phyloP scores from a whole-genome alignment of 2,888 invertebrate species.

The Clostera curtula region DNA sequence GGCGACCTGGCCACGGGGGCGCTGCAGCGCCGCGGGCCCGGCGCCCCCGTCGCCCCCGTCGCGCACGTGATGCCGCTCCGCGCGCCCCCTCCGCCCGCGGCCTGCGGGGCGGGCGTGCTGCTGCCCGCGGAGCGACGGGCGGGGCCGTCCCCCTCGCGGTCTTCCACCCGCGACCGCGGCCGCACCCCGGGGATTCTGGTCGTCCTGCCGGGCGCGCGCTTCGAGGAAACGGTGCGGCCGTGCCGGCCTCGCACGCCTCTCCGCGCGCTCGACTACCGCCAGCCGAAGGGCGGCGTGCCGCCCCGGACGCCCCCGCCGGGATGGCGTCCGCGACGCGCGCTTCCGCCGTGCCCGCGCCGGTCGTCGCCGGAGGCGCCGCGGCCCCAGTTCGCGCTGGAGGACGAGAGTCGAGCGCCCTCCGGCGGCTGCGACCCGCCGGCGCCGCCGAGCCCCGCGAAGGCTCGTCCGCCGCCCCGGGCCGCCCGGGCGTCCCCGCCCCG shows the following conservation, averaged over 20 bases:
- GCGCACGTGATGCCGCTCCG: constrained; percentile 17
- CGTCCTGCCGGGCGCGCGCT: constrained; percentile 9
- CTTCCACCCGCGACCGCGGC: constrained; percentile 9
- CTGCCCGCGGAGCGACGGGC: constrained; percentile 11
- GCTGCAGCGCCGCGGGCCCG: constrained; percentile 24
- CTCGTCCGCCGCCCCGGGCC: too few species aligned
- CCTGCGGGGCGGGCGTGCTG: constrained; percentile 10
- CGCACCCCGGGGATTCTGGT: constrained; percentile 8
- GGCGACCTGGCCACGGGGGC: constrained; percentile 25
- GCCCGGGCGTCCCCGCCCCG: too few species aligned
- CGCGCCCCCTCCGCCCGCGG: constrained; percentile 9
- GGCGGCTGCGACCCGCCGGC: constrained; percentile 9
- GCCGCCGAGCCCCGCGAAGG: constrained; percentile 18
- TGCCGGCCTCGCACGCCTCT: constrained; percentile 10
- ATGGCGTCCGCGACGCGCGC: constrained; percentile 9
- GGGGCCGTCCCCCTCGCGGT: constrained; percentile 13
- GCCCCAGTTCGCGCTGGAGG: constrained; percentile 33
- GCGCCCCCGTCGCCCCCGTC: constrained; percentile 10
- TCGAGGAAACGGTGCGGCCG: constrained; percentile 12
- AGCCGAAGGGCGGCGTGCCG: constrained; percentile 18
- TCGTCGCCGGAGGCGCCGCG: constrained; percentile 17
- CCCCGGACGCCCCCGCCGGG: constrained; percentile 20
- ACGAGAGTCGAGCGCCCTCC: constrained; percentile 14
- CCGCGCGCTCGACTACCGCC: constrained; percentile 22
- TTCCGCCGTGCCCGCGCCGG: constrained; percentile 14